Conservation (phyloP, 2,888 invertebrate genomes). For the Dioctria linearis region DNA sequence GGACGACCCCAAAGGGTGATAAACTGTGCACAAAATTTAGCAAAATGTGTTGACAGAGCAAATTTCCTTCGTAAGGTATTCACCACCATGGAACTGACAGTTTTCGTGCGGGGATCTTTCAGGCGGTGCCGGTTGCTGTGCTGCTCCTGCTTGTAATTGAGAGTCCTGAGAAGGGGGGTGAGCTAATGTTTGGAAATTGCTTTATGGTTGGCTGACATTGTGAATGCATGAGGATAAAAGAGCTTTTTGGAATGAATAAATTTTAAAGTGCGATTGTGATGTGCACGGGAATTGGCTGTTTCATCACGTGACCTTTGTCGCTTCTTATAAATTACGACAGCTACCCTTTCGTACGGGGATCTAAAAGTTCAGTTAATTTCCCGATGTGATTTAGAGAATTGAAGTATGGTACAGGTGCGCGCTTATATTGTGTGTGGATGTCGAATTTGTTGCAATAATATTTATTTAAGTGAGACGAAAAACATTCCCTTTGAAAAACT, state of each 20-base stretch:
- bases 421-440: no score
- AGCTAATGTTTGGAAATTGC: constrained; percentile 50
- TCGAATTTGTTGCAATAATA: no score
- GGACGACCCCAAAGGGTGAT: constrained; percentile 46
- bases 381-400: no score
- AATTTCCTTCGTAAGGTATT: constrained; percentile 48
- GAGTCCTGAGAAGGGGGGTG: neutral
- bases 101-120: constrained; percentile 6
- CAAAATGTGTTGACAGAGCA: constrained; percentile 53
- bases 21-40: constrained; percentile 51
- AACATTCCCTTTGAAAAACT: no score
- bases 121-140: constrained; percentile 12
- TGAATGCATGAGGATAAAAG: constrained; percentile 51
- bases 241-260: constrained; percentile 51
- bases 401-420: no score
- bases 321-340: neutral
- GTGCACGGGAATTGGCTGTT: neutral
- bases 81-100: constrained; percentile 47
- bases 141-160: constrained; percentile 21
- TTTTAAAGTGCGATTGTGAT: neutral
- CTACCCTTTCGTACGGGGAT: no score
- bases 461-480: no score
- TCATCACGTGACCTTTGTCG: neutral
- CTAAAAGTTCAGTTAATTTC: no score
- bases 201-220: constrained; percentile 46